Conservation (phyloP, 1,140 invertebrate genomes). For the Temnothorax curvispinosus region DNA sequence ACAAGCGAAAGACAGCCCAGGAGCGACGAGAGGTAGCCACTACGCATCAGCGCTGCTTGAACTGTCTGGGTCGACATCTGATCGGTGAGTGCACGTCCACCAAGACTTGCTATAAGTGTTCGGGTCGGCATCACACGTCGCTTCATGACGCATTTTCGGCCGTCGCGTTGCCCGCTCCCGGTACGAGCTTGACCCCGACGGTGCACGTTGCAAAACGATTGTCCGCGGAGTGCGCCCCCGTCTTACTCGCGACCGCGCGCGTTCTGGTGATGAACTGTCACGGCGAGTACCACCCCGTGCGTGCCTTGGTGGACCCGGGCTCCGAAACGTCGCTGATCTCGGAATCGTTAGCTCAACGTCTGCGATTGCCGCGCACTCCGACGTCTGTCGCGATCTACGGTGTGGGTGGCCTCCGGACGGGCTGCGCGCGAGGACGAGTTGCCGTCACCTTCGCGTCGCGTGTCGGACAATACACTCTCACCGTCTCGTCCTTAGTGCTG, state of each 20-base stretch:
- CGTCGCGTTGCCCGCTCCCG: not conserved
- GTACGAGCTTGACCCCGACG: not conserved
- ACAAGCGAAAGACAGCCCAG: not conserved
- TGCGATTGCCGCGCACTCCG: no score
- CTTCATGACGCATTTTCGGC: not conserved
- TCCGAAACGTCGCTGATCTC: no score
- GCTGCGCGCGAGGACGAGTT: no score
- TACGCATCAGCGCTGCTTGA: not conserved
- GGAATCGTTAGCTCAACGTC: no score
- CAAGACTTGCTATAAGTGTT: not conserved
- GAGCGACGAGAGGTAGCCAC: not conserved
- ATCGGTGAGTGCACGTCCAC: not conserved
- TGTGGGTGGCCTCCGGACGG: no score
- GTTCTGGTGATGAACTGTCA: not conserved
- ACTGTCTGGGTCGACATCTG: not conserved
- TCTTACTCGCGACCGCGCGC: not conserved
- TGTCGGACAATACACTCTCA: no score
- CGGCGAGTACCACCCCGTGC: not conserved
- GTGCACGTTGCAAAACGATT: not conserved
- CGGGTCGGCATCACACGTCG: not conserved
- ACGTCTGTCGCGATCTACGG: no score
- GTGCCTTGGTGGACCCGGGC: not conserved
- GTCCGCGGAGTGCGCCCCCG: not conserved
- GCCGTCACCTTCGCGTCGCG: no score
- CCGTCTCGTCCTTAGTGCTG: no score